Percentiles rank a stretch among this genome's conserved stretches.
phyloP scores from a whole-genome alignment of 2,888 invertebrate species.

The Malthinus flaveolus region DNA sequence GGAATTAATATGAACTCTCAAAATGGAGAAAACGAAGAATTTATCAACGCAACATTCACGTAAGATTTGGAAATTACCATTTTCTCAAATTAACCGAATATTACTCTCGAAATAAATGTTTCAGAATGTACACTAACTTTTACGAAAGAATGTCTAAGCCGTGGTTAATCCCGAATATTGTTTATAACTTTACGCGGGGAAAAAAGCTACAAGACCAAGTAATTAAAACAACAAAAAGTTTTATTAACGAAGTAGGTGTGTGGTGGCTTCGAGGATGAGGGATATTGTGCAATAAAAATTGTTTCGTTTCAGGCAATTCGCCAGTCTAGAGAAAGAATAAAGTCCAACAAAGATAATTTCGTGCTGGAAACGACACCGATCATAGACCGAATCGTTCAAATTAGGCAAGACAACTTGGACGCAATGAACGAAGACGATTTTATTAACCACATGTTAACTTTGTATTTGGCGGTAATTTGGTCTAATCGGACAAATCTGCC shows the following conservation, averaged over 20 bases:
- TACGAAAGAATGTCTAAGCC: constrained; percentile 19
- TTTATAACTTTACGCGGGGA: constrained; percentile 19
- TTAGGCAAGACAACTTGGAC: constrained; percentile 34
- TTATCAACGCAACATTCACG: constrained; percentile 5
- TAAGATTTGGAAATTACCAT: too few species aligned
- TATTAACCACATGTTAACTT: constrained; percentile 38
- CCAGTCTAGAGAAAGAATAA: too few species aligned
- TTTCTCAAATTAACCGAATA: too few species aligned
- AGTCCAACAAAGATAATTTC: too few species aligned
- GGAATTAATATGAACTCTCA: constrained; percentile 16
- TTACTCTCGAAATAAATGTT: too few species aligned
- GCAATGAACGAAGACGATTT: constrained; percentile 34
- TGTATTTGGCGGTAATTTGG: constrained; percentile 40
- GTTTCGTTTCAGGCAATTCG: too few species aligned
- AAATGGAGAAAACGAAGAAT: constrained; percentile 10
- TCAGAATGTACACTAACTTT: constrained; percentile 18
- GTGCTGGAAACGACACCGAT: constrained; percentile 29
- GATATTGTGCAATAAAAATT: background rate
- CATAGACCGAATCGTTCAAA: constrained; percentile 37
- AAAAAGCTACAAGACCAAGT: background rate
- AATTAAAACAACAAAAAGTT: too few species aligned
- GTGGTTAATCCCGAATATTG: constrained; percentile 21
- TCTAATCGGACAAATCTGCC: background rate
- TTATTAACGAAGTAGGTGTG: too few species aligned
- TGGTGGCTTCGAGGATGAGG: too few species aligned